These are phyloP conservation scores for Glaucidium brasilianum DNA, from an alignment of 2,113 vertebrate genomes.

Conservation along the genomic window DNA sequence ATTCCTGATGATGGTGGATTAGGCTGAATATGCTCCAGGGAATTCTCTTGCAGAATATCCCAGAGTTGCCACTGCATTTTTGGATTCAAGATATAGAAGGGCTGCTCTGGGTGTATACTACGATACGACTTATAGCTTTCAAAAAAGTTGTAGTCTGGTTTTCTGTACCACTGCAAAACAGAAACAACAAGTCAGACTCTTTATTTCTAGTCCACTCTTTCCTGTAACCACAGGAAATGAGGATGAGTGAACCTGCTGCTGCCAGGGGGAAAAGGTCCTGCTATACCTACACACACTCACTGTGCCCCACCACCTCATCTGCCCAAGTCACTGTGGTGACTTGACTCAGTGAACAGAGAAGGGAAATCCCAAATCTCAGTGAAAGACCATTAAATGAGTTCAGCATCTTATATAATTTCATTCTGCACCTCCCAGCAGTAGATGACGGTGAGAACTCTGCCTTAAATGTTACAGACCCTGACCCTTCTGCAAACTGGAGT, in stretches of 20 bases:
- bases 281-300: neutral
- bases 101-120: slow-evolving; percentile 67
- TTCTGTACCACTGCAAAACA: slow-evolving; percentile 77
- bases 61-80: slow-evolving; percentile 81
- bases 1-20: slow-evolving; percentile 83
- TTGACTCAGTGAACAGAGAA: neutral
- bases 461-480: neutral
- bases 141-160: slow-evolving; percentile 79
- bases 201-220: neutral
- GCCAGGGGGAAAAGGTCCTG: neutral
- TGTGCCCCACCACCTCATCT: neutral
- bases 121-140: slow-evolving; percentile 71
- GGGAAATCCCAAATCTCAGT: neutral
- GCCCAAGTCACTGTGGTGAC: neutral
- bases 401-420: neutral
- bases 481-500: neutral
- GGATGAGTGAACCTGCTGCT: neutral
- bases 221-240: neutral
- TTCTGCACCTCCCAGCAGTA: neutral
- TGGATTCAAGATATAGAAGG: slow-evolving; percentile 80
- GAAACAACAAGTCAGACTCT: neutral
- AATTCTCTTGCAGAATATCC: slow-evolving; percentile 80
- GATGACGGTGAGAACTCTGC: neutral
- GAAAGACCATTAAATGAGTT: neutral
- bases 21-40: slow-evolving; percentile 77